These are phyloP conservation scores for Xenopus borealis DNA, from an alignment of 2,113 vertebrate species.

Conservation along the genomic window DNA sequence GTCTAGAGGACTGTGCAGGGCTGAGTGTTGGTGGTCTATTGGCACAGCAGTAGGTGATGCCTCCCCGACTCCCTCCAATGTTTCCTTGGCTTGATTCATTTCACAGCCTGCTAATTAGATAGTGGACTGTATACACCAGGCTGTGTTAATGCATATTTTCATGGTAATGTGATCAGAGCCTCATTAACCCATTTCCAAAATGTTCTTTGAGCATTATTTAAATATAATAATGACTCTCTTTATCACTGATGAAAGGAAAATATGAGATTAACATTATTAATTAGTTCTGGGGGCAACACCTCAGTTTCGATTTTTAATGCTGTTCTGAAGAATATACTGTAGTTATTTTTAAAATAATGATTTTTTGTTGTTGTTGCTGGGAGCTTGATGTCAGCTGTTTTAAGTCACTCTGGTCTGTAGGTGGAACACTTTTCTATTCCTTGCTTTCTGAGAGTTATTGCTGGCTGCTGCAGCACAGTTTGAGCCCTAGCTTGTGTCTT, in stretches of 20 bases:
- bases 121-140: slow-evolving; percentile 76
- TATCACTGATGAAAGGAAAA: slow-evolving; percentile 70
- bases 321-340: slow-evolving; percentile 50
- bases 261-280: slow-evolving; percentile 76
- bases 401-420: slow-evolving; percentile 59
- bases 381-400: slow-evolving; percentile 28
- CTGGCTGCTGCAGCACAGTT: slow-evolving; percentile 12
- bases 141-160: slow-evolving; percentile 78
- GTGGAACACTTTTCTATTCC: slow-evolving; percentile 69
- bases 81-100: slow-evolving; percentile 65
- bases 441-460: slow-evolving; percentile 55
- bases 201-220: slow-evolving; percentile 88
- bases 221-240: slow-evolving; percentile 83
- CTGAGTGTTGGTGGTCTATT: slow-evolving; percentile 61
- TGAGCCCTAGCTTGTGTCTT: background rate
- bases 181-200: slow-evolving; percentile 92
- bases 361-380: slow-evolving; percentile 5
- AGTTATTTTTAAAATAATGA: slow-evolving; percentile 39
- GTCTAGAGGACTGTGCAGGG: slow-evolving; percentile 47
- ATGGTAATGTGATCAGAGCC: slow-evolving; percentile 87
- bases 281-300: slow-evolving; percentile 64
- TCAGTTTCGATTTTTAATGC: slow-evolving; percentile 55
- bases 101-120: slow-evolving; percentile 80
- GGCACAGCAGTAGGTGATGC: slow-evolving; percentile 61
- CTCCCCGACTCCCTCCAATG: slow-evolving; percentile 53